These are phyloP conservation scores for Chironomus tentans DNA, from an alignment of 2,888 invertebrate genomes.

Conservation along the genomic window DNA sequence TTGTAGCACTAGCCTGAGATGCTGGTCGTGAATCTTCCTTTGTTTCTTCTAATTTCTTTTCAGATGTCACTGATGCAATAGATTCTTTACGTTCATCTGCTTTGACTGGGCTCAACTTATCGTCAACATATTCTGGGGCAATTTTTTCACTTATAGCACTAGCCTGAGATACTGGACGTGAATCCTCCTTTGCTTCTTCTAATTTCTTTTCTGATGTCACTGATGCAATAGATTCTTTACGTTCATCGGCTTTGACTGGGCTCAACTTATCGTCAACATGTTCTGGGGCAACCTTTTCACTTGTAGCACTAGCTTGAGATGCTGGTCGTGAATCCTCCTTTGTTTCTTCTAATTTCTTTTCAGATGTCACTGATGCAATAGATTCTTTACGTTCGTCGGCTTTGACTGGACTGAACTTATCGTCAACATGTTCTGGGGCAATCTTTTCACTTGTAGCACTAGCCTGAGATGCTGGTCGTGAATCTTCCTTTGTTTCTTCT, in stretches of 20 bases:
- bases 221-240: neutral
- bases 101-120: neutral
- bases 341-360: neutral
- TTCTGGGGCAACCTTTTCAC: neutral
- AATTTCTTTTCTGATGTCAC: neutral
- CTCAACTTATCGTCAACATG: neutral
- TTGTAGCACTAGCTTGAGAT: conserved; percentile 19
- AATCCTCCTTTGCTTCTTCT: conserved; percentile 20
- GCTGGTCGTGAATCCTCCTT: conserved; percentile 26
- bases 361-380: neutral
- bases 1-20: conserved; percentile 27
- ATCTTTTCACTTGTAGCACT: conserved; percentile 28
- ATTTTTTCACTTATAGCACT: conserved; percentile 28
- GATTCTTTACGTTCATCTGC: neutral
- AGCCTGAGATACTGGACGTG: conserved; percentile 28
- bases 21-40: conserved; percentile 24
- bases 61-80: neutral
- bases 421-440: neutral
- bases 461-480: conserved; percentile 26
- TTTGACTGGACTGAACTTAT: neutral
- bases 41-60: neutral
- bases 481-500: conserved; percentile 24
- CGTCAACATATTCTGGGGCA: neutral
- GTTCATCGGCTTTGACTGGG: neutral
- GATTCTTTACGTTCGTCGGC: conserved; percentile 7